Conservation (phyloP, 2,113 vertebrate genomes). For the Trichechus manatus region DNA sequence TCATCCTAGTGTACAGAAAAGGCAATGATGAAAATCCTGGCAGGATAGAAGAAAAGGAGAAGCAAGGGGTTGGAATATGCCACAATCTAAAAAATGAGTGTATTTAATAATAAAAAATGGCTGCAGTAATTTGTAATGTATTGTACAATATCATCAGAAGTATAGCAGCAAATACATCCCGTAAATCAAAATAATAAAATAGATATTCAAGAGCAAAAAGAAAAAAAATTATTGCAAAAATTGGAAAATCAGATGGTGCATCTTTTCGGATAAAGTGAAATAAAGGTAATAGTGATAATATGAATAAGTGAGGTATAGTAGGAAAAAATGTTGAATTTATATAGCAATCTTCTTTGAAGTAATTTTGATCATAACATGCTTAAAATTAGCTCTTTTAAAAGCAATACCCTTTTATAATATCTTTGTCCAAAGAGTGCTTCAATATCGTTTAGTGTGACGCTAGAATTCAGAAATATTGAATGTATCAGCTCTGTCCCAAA, state of each 20-base stretch:
- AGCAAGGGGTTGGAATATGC: accelerated
- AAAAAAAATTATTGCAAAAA: background rate
- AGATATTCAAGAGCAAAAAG: background rate
- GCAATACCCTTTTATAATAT: too few species aligned
- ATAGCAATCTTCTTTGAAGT: accelerated
- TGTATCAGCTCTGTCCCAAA: background rate
- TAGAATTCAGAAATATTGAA: accelerated
- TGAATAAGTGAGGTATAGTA: background rate
- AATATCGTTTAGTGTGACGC: accelerated
- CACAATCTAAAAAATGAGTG: accelerated
- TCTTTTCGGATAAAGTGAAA: background rate
- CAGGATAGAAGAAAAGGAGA: background rate
- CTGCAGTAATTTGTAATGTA: accelerated
- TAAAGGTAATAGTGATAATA: background rate
- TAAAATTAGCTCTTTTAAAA: too few species aligned
- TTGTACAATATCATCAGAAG: accelerated
- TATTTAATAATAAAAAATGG: accelerated
- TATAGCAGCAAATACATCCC: accelerated
- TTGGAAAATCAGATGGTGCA: accelerated
- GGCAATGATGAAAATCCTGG: background rate
- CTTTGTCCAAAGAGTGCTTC: background rate
- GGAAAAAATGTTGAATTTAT: background rate
- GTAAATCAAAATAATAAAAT: too few species aligned
- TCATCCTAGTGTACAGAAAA: accelerated
- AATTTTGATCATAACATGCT: accelerated